Evolutionary conservation across 2,888 invertebrate species (phyloP).

Genomic region (Acrobasis suavella): DNA sequence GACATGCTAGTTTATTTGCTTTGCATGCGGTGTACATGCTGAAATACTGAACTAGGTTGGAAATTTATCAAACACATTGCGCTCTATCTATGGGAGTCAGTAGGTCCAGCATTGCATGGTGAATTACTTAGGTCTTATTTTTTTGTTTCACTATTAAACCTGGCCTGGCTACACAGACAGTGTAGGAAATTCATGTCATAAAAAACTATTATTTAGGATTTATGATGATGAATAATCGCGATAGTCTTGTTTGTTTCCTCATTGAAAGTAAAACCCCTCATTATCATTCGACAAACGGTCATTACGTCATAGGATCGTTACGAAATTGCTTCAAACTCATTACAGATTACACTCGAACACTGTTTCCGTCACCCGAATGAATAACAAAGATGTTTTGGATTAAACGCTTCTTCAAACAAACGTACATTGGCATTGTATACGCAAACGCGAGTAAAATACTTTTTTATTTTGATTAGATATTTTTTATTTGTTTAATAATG

Average conservation of each 20-base stretch:
- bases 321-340: constrained; percentile 2
- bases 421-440: background rate
- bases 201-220: too few species aligned
- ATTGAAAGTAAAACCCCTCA: background rate
- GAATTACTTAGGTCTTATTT: too few species aligned
- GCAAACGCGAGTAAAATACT: background rate
- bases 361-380: constrained; percentile 10
- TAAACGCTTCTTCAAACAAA: background rate
- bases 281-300: background rate
- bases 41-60: too few species aligned
- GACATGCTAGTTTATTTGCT: background rate
- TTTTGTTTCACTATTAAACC: too few species aligned
- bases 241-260: background rate
- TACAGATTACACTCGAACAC: constrained; percentile 6
- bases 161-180: too few species aligned
- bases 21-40: background rate
- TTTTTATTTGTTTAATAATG: too few species aligned
- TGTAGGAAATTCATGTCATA: too few species aligned
- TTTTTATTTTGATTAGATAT: too few species aligned
- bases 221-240: too few species aligned
- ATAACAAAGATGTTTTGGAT: constrained; percentile 15
- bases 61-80: too few species aligned
- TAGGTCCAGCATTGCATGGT: too few species aligned
- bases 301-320: constrained; percentile 5
- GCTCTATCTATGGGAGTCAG: too few species aligned